phyloP scores from a whole-genome alignment of 23 tunicate species.

The Halocynthia roretzi region DNA sequence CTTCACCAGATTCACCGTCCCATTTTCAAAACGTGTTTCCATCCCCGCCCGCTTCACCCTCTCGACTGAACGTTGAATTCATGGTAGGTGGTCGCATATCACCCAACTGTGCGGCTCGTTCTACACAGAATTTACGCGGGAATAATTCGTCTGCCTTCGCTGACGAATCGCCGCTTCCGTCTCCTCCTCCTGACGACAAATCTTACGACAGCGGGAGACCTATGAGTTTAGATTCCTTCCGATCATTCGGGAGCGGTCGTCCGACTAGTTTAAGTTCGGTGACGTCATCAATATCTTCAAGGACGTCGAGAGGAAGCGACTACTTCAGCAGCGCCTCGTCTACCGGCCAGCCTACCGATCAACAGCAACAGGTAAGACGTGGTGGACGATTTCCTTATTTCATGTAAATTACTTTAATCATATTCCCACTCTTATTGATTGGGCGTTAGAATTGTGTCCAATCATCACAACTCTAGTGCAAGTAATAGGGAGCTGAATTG shows the following conservation, averaged over 20 bases:
- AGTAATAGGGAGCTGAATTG: too few species aligned
- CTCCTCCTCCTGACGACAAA: constrained; percentile 16
- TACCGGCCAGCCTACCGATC: constrained; percentile 15
- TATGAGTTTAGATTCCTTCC: constrained; percentile 23
- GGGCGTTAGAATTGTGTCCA: too few species aligned
- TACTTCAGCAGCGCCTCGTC: constrained; percentile 64
- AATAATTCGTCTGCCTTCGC: not conserved
- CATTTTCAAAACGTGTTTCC: constrained; percentile 2
- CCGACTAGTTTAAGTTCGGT: constrained; percentile 49
- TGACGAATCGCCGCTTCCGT: constrained; percentile 20
- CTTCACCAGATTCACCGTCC: constrained; percentile 16
- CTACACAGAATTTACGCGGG: not conserved
- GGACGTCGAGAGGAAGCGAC: constrained; percentile 73
- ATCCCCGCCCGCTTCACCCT: constrained; percentile 3
- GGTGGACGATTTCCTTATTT: not conserved
- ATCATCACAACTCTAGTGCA: too few species aligned
- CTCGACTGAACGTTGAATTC: too few species aligned
- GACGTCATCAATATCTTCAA: constrained; percentile 42
- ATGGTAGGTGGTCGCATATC: too few species aligned
- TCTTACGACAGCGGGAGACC: constrained; percentile 25
- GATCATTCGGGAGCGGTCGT: constrained; percentile 31
- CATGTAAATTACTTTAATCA: not conserved
- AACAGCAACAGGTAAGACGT: constrained; percentile 7
- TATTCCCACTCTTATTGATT: not conserved
- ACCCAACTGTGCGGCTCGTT: too few species aligned